These are phyloP conservation scores for Ctena decussata DNA, from an alignment of 2,888 invertebrate species.

Conservation along the genomic window DNA sequence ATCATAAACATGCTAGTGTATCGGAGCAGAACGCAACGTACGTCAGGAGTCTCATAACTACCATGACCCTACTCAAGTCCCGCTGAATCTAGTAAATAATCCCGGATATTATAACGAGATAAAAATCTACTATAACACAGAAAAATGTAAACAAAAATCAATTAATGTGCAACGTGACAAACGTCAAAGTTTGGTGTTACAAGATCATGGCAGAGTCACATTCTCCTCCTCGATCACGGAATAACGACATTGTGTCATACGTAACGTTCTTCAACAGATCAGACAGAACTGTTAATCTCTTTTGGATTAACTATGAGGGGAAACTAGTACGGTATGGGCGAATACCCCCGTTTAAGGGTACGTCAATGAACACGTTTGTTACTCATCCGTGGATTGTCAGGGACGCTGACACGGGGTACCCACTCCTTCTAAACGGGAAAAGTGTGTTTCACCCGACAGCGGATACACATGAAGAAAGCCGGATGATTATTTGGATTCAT, in stretches of 20 bases:
- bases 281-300: conserved; percentile 33
- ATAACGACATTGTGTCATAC: conserved; percentile 40
- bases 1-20: too few species aligned
- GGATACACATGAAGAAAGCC: background rate
- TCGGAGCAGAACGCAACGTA: too few species aligned
- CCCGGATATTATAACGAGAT: too few species aligned
- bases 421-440: conserved; percentile 45
- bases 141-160: too few species aligned
- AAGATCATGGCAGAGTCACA: too few species aligned
- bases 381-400: conserved; percentile 62
- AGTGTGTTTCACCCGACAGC: conserved; percentile 41
- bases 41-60: too few species aligned
- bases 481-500: conserved; percentile 34
- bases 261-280: conserved; percentile 45
- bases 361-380: conserved; percentile 51
- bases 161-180: too few species aligned
- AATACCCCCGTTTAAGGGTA: conserved; percentile 36
- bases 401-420: conserved; percentile 41
- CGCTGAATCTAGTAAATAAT: too few species aligned
- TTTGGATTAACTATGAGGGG: conserved; percentile 53
- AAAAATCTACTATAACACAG: too few species aligned
- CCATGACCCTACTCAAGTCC: too few species aligned
- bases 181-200: too few species aligned
- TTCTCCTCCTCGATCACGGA: conserved; percentile 22
- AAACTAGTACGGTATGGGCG: conserved; percentile 45